Conservation (phyloP, 2,888 invertebrate species). For the Germaria angustata region DNA sequence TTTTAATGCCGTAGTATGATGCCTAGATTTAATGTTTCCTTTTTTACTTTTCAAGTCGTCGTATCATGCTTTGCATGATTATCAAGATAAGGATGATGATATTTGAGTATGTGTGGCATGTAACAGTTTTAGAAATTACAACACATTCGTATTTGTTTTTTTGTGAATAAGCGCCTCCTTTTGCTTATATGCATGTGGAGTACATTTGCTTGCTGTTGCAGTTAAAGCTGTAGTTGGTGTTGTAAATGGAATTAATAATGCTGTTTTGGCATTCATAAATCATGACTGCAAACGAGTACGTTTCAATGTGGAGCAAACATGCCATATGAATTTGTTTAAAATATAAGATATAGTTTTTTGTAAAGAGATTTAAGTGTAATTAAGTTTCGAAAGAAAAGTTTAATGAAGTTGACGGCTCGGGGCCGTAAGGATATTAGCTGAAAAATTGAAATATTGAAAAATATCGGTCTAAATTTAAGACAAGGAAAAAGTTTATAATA, state of each 20-base stretch:
- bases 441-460: no score
- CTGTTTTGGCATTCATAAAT: slow-evolving; percentile 13
- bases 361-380: no score
- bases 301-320: background rate
- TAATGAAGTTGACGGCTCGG: no score
- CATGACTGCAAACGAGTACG: background rate
- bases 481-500: no score
- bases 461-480: no score
- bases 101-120: background rate
- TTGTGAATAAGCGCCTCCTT: background rate
- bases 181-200: background rate
- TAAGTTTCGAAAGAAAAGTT: no score
- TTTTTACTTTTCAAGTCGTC: no score
- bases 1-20: background rate
- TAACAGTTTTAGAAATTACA: slow-evolving; percentile 10
- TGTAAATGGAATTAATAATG: slow-evolving; percentile 3
- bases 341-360: no score
- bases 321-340: background rate
- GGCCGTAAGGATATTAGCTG: no score
- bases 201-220: background rate
- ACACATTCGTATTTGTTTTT: slow-evolving; percentile 36
- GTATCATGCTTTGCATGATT: background rate
- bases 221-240: background rate
- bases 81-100: slow-evolving; percentile 14
- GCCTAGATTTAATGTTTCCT: no score